phyloP scores from a whole-genome alignment of 2,888 invertebrate species.

The Drosophila ustulata region DNA sequence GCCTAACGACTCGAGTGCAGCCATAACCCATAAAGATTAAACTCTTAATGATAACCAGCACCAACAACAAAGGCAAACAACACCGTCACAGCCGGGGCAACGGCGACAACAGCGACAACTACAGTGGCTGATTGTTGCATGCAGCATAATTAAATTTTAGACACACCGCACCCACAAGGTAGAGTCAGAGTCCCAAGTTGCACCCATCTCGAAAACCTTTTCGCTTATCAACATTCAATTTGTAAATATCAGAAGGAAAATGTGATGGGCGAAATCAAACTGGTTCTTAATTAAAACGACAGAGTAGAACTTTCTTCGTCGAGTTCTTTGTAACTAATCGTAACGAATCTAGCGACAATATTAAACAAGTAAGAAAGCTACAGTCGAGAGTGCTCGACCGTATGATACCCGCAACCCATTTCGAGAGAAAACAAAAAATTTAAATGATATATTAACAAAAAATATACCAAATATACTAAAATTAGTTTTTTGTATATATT shows the following conservation, averaged over 20 bases:
- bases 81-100: neutral
- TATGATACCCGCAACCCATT: no score
- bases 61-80: neutral
- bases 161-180: slow-evolving; percentile 49
- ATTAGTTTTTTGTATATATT: no score
- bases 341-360: slow-evolving; percentile 68
- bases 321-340: slow-evolving; percentile 71
- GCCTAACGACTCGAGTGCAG: slow-evolving; percentile 75
- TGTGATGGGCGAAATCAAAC: slow-evolving; percentile 47
- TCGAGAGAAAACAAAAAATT: no score
- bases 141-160: slow-evolving; percentile 63
- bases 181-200: neutral
- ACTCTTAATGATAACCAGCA: slow-evolving; percentile 64
- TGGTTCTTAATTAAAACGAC: slow-evolving; percentile 75
- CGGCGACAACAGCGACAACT: slow-evolving; percentile 13
- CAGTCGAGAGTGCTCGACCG: no score
- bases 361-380: no score
- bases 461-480: no score
- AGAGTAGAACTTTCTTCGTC: slow-evolving; percentile 42
- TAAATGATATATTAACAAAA: no score
- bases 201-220: slow-evolving; percentile 11
- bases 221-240: slow-evolving; percentile 68
- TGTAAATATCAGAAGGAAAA: slow-evolving; percentile 50
- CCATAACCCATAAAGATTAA: slow-evolving; percentile 75
- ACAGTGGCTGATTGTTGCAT: slow-evolving; percentile 40